Evolutionary conservation across 2,113 vertebrate species (phyloP), one percentile per base, ranked within the genome.

Genomic region (Rhadina sibilatrix): DNA sequence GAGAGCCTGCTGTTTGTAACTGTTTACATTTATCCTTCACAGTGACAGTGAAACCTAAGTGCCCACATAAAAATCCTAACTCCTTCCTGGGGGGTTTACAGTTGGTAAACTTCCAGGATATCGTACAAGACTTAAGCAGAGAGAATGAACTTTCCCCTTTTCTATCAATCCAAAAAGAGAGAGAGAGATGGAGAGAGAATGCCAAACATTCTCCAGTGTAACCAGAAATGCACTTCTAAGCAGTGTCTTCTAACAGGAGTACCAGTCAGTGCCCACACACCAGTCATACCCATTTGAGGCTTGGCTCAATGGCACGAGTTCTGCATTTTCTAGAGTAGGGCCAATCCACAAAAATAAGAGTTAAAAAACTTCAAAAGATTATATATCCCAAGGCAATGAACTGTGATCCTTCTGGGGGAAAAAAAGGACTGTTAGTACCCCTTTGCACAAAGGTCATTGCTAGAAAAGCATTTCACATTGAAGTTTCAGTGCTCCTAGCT

Each of bases 321-420:
- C 78, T 88, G 91, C 91, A 87, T 96, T 96, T 97, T 92, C 96
- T 94, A 95, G 80, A 94, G 65, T 52, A 95, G 71, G 89, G 93
- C 24, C 12, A 85, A 96, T 89, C 59, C 52, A 89, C 72, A 60
- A 87, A 97, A 92, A 28, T 23, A 95, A 93, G 46, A 83, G 83
- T 88, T 91, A 86, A 96, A 97, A 96, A 94, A 83, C 2, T 9
- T 87, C 70, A 97, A 87, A 15, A 46, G 37, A 93, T 94, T 95
- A 82, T 75, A 93, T 96, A 96, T 94, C 96, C 53, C 97, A 97
- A 98, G 96, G 97, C 97, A 98, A 97, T 84, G 70, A 95, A 91
- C 49, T 92, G 60, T 97, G 95, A 95, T 96, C 92, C 89, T 96
- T 97, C 68, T 66, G 88, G 91, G 90, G 59, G 77, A 92, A 35